Evolutionary conservation across 2,113 vertebrate species (phyloP).

Genomic region (Dasyornis broadbenti): DNA sequence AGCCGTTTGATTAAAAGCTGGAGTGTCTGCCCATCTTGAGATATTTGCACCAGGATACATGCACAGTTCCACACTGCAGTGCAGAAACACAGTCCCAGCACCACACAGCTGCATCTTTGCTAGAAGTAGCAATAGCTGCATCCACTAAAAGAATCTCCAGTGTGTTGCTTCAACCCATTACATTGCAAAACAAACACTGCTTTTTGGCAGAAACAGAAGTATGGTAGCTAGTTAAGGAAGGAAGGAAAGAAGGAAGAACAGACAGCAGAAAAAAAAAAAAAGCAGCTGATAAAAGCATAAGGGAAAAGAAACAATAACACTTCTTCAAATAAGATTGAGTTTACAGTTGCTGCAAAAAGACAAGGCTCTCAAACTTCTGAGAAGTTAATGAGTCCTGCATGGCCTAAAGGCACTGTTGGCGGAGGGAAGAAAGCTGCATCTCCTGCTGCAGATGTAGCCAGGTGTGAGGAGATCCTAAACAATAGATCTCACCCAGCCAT

Average conservation of each 20-base stretch:
- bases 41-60: neutral
- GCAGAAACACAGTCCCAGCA: neutral
- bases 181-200: neutral
- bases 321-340: neutral
- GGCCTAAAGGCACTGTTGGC: neutral
- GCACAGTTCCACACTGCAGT: neutral
- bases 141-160: neutral
- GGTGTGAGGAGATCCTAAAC: neutral
- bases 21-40: neutral
- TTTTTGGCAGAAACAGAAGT: neutral
- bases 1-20: neutral
- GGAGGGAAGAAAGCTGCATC: neutral
- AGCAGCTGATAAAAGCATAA: neutral
- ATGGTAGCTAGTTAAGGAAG: neutral
- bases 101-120: neutral
- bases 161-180: neutral
- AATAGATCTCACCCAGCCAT: fast-evolving
- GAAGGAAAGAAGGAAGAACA: neutral
- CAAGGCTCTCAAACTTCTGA: neutral
- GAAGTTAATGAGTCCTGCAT: neutral
- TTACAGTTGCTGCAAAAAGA: neutral
- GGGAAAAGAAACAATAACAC: neutral
- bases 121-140: neutral
- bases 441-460: neutral
- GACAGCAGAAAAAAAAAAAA: neutral